Evolutionary conservation across 1,140 invertebrate genomes (phyloP).

Genomic region (Apis dorsata): DNA sequence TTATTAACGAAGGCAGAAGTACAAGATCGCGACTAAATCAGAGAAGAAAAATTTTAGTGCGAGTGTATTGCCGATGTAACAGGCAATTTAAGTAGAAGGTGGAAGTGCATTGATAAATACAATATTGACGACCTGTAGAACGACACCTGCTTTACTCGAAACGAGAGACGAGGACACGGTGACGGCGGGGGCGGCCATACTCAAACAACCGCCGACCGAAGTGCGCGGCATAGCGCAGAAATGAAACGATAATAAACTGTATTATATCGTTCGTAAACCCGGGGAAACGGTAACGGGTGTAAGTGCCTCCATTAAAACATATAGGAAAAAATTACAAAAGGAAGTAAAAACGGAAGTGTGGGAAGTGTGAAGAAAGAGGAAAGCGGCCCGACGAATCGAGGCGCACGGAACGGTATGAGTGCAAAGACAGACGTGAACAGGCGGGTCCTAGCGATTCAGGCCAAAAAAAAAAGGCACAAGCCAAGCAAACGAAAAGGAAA

Average conservation of each 20-base stretch:
- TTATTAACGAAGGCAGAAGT: slow-evolving; percentile 26
- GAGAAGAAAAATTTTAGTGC: slow-evolving; percentile 11
- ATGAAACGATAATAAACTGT: slow-evolving; percentile 63
- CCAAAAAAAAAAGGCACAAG: slow-evolving; percentile 94
- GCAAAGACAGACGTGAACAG: slow-evolving; percentile 92
- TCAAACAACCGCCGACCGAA: slow-evolving; percentile 73
- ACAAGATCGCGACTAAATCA: not conserved
- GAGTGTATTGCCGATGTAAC: slow-evolving; percentile 5
- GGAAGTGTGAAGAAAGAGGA: slow-evolving; percentile 12
- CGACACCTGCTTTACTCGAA: slow-evolving; percentile 52
- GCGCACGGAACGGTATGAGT: slow-evolving; percentile 82
- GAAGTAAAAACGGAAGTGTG: slow-evolving; percentile 35
- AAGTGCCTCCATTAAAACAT: slow-evolving; percentile 12
- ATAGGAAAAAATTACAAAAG: not conserved
- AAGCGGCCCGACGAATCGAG: slow-evolving; percentile 41
- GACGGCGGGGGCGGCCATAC: slow-evolving; percentile 69
- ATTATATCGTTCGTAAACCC: slow-evolving; percentile 16
- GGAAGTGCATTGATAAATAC: not conserved
- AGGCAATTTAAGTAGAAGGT: not conserved
- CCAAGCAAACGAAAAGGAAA: slow-evolving; percentile 89
- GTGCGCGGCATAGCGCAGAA: slow-evolving; percentile 57
- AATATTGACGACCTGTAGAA: slow-evolving; percentile 39
- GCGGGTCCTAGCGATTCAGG: slow-evolving; percentile 91
- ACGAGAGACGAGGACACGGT: slow-evolving; percentile 15
- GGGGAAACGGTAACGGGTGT: slow-evolving; percentile 29